Conservation (phyloP, 2,797 vertebrate genomes). For the Gorsachius magnificus region DNA sequence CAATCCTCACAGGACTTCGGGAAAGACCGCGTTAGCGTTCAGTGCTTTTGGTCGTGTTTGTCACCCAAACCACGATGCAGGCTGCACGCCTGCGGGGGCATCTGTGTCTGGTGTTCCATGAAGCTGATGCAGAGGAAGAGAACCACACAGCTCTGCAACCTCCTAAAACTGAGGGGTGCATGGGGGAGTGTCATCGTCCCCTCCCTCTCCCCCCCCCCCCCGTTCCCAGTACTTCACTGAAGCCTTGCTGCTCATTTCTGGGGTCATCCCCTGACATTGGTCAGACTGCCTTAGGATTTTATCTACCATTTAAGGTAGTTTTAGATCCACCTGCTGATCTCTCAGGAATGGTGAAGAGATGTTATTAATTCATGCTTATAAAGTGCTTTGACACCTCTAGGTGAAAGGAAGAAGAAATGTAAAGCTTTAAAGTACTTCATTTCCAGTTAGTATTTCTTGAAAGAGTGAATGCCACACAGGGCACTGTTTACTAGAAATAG, state of each 20-base stretch:
- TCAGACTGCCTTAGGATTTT: not conserved
- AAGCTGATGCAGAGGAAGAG: not conserved
- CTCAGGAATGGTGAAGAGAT: not conserved
- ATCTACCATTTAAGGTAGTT: rapidly evolving
- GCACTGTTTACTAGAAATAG: not conserved
- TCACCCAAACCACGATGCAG: not conserved
- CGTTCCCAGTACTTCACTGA: no score
- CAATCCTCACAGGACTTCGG: rapidly evolving
- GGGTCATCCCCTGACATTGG: not conserved
- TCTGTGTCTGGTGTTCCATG: not conserved
- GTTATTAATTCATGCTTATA: not conserved
- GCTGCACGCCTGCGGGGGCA: rapidly evolving
- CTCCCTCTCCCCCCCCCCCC: no score
- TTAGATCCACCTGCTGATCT: not conserved
- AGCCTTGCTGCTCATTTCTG: not conserved
- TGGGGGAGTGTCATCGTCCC: not conserved
- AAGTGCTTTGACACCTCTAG: not conserved
- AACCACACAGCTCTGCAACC: not conserved
- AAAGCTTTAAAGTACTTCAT: not conserved
- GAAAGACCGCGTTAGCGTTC: rapidly evolving
- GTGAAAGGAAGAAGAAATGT: not conserved
- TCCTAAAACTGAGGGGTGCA: rapidly evolving
- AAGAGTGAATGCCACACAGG: not conserved
- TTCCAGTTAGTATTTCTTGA: not conserved
- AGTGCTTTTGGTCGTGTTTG: not conserved